Evolutionary conservation across 2,113 vertebrate species (phyloP).

Genomic region (Protobothrops mucrosquamatus): DNA sequence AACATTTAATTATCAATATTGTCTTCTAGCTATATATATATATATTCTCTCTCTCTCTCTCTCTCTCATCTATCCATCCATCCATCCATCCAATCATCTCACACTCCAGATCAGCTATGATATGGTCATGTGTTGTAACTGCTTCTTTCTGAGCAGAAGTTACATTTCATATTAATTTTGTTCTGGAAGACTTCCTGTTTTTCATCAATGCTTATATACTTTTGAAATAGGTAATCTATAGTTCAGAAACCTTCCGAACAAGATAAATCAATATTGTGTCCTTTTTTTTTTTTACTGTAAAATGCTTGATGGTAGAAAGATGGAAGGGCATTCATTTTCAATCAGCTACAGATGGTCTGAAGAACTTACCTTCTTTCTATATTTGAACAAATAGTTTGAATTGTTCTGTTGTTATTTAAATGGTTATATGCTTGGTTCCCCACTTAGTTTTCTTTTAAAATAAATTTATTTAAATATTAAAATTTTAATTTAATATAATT

Average conservation of each 20-base stretch:
- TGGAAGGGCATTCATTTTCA: background rate
- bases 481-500: background rate
- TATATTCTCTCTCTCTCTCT: background rate
- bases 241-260: background rate
- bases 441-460: background rate
- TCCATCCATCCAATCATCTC: background rate
- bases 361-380: background rate
- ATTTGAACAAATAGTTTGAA: background rate
- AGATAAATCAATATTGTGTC: background rate
- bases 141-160: background rate
- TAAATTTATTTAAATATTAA: background rate
- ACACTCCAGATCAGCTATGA: constrained; percentile 3
- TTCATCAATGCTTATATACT: background rate
- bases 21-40: background rate
- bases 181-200: background rate
- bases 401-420: background rate
- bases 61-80: background rate
- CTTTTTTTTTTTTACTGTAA: background rate
- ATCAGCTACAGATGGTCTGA: background rate
- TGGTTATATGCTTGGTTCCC: background rate
- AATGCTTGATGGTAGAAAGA: background rate
- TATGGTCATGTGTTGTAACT: background rate
- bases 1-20: accelerated
- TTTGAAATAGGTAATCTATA: background rate
- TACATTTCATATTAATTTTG: background rate